Conservation (phyloP, 2,888 invertebrate genomes). For the Ceriagrion tenellum region DNA sequence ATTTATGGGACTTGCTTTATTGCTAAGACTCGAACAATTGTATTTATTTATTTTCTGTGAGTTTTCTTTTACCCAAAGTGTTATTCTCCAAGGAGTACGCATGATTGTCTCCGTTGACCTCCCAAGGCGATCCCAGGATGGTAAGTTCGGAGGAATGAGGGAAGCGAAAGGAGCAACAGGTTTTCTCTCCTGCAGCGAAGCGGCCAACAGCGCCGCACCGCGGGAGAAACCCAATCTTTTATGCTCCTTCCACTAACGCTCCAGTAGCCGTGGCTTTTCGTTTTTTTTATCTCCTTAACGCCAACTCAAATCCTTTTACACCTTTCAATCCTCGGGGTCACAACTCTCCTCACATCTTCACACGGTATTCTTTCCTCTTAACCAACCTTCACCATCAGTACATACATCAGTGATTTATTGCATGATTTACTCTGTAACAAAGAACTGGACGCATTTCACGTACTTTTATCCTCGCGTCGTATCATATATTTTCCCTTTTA, state of each 20-base stretch:
- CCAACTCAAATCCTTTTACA: conserved; percentile 3
- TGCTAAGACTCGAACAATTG: too few species aligned
- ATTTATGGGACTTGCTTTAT: too few species aligned
- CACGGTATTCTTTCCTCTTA: neutral
- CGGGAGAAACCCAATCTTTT: conserved; percentile 9
- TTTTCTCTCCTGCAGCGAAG: neutral
- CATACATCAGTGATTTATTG: neutral
- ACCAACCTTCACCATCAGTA: neutral
- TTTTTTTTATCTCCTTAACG: neutral
- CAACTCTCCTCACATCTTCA: neutral
- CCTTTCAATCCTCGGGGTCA: neutral
- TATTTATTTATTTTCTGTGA: too few species aligned
- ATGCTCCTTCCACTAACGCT: conserved; percentile 14
- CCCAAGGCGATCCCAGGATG: neutral
- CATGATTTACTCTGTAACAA: too few species aligned
- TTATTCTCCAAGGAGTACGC: neutral
- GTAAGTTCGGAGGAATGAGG: neutral
- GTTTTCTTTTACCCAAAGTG: neutral
- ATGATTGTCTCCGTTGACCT: neutral
- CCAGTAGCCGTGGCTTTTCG: neutral
- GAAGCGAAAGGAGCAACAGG: neutral
- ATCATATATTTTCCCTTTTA: too few species aligned
- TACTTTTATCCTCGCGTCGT: too few species aligned
- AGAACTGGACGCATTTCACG: too few species aligned
- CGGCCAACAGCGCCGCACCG: neutral